Percentiles rank a stretch among this genome's conserved stretches.
Conservation (phyloP, 1,140 invertebrate species). For the Propsilocerus akamusi region DNA sequence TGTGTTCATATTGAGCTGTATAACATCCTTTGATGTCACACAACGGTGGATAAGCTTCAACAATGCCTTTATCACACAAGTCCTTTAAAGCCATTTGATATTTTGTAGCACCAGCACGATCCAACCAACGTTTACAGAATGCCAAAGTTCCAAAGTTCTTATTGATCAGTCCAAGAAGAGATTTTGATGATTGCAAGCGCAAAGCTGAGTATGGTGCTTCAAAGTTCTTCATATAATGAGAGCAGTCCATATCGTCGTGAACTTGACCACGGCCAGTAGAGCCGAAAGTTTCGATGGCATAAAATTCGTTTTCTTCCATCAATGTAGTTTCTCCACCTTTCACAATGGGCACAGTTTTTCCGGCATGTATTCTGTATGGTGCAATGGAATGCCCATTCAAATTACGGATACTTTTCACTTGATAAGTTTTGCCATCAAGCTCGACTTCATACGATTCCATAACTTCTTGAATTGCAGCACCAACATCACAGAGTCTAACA, state of each 20-base stretch:
- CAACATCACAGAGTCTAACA: slow-evolving; percentile 92
- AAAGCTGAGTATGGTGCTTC: slow-evolving; percentile 84
- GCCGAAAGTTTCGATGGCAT: slow-evolving; percentile 99
- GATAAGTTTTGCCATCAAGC: slow-evolving; percentile 91
- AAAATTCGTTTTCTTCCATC: slow-evolving; percentile 99
- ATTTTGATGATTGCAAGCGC: slow-evolving; percentile 80
- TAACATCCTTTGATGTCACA: slow-evolving; percentile 97
- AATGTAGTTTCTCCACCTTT: slow-evolving; percentile 92
- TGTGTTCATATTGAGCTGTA: slow-evolving; percentile 99
- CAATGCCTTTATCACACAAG: slow-evolving; percentile 87
- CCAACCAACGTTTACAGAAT: slow-evolving; percentile 97
- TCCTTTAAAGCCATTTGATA: slow-evolving; percentile 98
- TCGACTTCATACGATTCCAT: slow-evolving; percentile 99
- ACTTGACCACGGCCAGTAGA: slow-evolving; percentile 93
- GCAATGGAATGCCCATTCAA: slow-evolving; percentile 97
- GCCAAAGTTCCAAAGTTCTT: slow-evolving; percentile 96
- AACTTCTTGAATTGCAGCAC: slow-evolving; percentile 93
- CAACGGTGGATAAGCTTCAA: slow-evolving; percentile 94
- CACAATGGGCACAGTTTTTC: slow-evolving; percentile 98
- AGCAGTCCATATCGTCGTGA: slow-evolving; percentile 97
- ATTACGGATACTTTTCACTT: slow-evolving; percentile 94
- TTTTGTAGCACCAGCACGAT: slow-evolving; percentile 88
- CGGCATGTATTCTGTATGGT: slow-evolving; percentile 94
- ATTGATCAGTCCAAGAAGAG: slow-evolving; percentile 86
- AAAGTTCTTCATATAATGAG: slow-evolving; percentile 99